Percentiles rank a stretch among this genome's conserved stretches.
Conservation (phyloP, 1,140 invertebrate genomes). For the Lucilia cuprina region DNA sequence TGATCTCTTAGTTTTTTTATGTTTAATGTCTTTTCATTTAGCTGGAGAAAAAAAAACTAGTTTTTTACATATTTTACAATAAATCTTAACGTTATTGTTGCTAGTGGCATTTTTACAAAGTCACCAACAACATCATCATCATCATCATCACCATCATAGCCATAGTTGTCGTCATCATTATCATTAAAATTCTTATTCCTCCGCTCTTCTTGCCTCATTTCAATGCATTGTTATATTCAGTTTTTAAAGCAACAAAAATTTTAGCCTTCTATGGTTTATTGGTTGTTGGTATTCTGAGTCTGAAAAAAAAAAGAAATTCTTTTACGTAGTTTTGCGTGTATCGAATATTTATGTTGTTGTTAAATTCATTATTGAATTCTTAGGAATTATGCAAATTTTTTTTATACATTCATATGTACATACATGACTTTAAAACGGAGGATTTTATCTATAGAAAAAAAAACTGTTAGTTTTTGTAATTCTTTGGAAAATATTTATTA, state of each 20-base stretch:
- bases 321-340: slow-evolving; percentile 10
- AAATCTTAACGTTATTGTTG: slow-evolving; percentile 15
- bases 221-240: background rate
- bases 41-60: background rate
- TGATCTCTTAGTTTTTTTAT: background rate
- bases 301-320: background rate
- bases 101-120: background rate
- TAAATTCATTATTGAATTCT: slow-evolving; percentile 12
- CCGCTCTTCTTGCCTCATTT: background rate
- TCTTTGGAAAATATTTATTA: background rate
- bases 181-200: background rate
- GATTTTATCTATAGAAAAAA: slow-evolving; percentile 8
- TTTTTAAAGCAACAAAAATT: background rate
- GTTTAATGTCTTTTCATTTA: background rate
- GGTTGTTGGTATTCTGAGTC: background rate
- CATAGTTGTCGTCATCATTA: background rate
- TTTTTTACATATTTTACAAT: slow-evolving; percentile 5
- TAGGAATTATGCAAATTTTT: slow-evolving; percentile 14
- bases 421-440: background rate
- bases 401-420: background rate
- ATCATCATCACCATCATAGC: background rate
- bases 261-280: background rate
- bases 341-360: slow-evolving; percentile 2
- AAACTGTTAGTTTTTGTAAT: background rate
- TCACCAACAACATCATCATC: background rate